A percentile compares a stretch with the other conserved stretches of the same genome.
phyloP scores from a whole-genome alignment of 2,888 invertebrate genomes.

The Pandemis cinnamomeana region DNA sequence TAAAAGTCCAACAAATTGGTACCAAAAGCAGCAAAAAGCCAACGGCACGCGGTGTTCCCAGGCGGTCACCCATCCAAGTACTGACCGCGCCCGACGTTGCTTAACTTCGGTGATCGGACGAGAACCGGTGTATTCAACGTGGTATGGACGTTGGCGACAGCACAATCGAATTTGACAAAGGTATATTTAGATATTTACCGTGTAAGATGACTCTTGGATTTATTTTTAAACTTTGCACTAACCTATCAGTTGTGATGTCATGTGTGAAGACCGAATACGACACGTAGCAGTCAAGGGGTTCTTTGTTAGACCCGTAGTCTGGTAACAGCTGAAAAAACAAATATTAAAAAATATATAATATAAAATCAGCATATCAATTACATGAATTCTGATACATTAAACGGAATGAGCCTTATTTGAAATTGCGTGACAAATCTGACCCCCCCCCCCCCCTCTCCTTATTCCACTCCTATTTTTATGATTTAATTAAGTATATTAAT shows the following conservation, averaged over 20 bases:
- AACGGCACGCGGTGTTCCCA: constrained; percentile 49
- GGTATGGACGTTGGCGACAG: constrained; percentile 48
- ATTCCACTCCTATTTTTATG: too few species aligned
- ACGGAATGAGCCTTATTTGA: too few species aligned
- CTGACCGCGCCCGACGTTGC: constrained; percentile 57
- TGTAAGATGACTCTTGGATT: background rate
- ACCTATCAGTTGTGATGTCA: constrained; percentile 77
- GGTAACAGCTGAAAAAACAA: constrained; percentile 65
- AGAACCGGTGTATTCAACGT: constrained; percentile 51
- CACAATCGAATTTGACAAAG: background rate
- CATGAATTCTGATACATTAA: background rate
- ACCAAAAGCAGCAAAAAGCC: constrained; percentile 41
- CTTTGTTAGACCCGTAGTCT: constrained; percentile 51
- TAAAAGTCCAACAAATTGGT: background rate
- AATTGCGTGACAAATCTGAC: too few species aligned
- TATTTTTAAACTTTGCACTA: constrained; percentile 30
- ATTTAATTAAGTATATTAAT: too few species aligned
- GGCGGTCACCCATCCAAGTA: constrained; percentile 52
- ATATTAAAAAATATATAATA: background rate
- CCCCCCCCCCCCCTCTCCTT: too few species aligned
- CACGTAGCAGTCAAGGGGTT: constrained; percentile 62
- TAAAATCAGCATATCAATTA: background rate
- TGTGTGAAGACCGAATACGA: constrained; percentile 77
- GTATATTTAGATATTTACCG: too few species aligned
- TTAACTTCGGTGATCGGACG: constrained; percentile 62